These are phyloP conservation scores for Drosophila rubida DNA, from an alignment of 2,888 invertebrate genomes.

Conservation along the genomic window DNA sequence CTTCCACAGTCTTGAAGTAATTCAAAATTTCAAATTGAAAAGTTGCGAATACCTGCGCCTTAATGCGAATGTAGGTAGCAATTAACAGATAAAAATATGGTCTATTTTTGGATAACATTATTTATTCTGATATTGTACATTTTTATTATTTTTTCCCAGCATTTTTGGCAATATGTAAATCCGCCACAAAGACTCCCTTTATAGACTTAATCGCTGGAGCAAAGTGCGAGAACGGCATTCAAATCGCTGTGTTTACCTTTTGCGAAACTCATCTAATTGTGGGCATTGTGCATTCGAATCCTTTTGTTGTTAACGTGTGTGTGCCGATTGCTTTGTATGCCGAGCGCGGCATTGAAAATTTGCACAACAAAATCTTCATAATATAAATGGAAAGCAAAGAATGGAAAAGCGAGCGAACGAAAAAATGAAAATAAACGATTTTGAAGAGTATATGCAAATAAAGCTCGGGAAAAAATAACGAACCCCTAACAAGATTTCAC, in stretches of 20 bases:
- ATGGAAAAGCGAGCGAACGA: neutral
- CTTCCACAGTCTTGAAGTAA: too few relatives aligned
- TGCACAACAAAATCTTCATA: slow-evolving; percentile 74
- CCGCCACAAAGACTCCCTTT: neutral
- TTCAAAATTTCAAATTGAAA: neutral
- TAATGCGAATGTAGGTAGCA: neutral
- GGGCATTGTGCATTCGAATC: slow-evolving; percentile 44
- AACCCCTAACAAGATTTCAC: slow-evolving; percentile 74
- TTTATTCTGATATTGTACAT: too few relatives aligned
- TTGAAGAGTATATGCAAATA: slow-evolving; percentile 62
- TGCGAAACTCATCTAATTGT: slow-evolving; percentile 53
- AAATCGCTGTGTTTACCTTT: slow-evolving; percentile 39
- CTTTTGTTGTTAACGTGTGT: slow-evolving; percentile 55
- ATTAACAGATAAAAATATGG: neutral
- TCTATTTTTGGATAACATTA: too few relatives aligned
- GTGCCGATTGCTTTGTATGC: slow-evolving; percentile 68
- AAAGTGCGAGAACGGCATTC: slow-evolving; percentile 25
- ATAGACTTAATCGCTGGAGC: neutral
- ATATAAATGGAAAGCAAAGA: slow-evolving; percentile 28
- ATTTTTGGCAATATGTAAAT: neutral
- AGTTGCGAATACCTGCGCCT: neutral
- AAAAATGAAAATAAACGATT: slow-evolving; percentile 69
- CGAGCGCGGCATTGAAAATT: slow-evolving; percentile 61
- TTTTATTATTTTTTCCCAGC: neutral
- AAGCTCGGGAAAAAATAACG: slow-evolving; percentile 36